Conservation (phyloP, 2,797 vertebrate genomes). For the Dermochelys coriacea region DNA sequence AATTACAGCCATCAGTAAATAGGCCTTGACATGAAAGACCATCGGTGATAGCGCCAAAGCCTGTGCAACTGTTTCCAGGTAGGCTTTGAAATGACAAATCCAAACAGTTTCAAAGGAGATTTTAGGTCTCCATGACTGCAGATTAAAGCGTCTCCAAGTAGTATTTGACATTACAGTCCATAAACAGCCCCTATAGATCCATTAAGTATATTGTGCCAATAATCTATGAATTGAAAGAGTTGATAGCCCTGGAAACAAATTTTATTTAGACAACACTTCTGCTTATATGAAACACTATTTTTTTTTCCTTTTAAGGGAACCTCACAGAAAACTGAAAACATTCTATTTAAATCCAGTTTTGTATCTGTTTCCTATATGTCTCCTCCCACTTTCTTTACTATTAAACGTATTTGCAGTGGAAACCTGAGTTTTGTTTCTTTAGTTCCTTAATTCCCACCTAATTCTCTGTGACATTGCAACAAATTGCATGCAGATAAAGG, state of each 20-base stretch:
- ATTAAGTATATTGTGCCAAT: neutral
- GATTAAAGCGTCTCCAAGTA: neutral
- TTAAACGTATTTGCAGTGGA: neutral
- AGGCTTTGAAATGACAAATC: conserved; percentile 18
- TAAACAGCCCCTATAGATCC: neutral
- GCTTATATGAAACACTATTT: neutral
- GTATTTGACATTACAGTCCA: neutral
- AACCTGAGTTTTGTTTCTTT: neutral
- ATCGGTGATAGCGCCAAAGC: neutral
- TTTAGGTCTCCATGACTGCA: neutral
- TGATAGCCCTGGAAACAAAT: neutral
- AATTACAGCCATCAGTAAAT: neutral
- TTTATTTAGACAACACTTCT: neutral
- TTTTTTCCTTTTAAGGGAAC: neutral
- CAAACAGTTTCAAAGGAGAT: neutral
- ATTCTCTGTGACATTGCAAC: neutral
- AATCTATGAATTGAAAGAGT: neutral
- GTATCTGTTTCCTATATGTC: neutral
- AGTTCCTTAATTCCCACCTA: neutral
- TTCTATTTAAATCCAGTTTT: neutral
- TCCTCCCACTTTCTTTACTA: neutral
- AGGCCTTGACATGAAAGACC: neutral
- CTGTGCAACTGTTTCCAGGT: neutral
- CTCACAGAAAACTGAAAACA: neutral
- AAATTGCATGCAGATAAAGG: neutral